Conservation (phyloP, 2,888 invertebrate genomes). For the Apamea monoglypha region DNA sequence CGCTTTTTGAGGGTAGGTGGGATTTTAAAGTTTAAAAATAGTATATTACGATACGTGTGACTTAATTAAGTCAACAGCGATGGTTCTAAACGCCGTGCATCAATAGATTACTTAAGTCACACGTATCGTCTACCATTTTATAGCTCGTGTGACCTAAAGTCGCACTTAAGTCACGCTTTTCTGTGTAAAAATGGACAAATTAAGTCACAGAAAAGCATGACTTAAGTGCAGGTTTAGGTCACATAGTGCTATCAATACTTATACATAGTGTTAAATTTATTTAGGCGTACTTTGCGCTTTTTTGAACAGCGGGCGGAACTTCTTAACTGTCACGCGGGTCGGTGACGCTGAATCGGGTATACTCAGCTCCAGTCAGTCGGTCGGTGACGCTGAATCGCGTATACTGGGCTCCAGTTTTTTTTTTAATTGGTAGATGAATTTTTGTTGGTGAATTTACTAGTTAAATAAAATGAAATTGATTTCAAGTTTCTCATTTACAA, state of each 20-base stretch:
- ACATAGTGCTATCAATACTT: neutral
- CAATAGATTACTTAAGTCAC: neutral
- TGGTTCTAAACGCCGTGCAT: neutral
- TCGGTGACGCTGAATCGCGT: neutral
- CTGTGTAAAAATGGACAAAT: neutral
- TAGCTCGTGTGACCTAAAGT: neutral
- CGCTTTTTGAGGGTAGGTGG: constrained; percentile 26
- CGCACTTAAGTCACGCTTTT: neutral
- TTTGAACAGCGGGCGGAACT: neutral
- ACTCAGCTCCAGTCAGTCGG: neutral
- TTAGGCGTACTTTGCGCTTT: neutral
- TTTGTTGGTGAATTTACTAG: neutral
- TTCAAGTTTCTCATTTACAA: neutral
- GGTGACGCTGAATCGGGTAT: neutral
- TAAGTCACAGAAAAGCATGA: neutral
- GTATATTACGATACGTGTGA: neutral
- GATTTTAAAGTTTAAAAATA: constrained; percentile 4
- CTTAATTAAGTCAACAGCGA: neutral
- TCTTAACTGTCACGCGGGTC: too few species aligned
- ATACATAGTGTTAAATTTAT: neutral
- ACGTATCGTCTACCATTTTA: neutral
- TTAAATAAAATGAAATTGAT: constrained; percentile 9
- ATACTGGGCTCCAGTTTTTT: neutral
- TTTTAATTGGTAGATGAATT: neutral
- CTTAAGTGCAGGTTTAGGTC: neutral